Conservation (phyloP, 2,888 invertebrate species). For the Rhagium mordax region DNA sequence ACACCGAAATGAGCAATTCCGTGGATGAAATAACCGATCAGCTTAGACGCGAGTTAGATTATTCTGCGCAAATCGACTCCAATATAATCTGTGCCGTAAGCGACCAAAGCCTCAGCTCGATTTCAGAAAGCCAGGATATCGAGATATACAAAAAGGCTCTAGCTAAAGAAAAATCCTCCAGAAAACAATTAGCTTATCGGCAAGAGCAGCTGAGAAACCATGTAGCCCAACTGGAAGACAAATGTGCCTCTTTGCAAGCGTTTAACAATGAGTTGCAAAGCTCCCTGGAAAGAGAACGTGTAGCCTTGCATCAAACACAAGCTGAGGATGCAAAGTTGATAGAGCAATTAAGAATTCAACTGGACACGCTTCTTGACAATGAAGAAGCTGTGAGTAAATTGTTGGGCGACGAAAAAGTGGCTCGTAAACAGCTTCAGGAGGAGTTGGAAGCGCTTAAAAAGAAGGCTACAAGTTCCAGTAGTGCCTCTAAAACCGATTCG, state of each 20-base stretch:
- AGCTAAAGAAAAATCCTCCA: constrained; percentile 46
- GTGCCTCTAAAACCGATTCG: constrained; percentile 55
- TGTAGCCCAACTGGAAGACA: constrained; percentile 58
- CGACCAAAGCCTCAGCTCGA: constrained; percentile 58
- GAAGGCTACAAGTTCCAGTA: constrained; percentile 38
- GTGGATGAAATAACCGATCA: constrained; percentile 73
- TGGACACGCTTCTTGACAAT: constrained; percentile 77
- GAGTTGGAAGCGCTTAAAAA: constrained; percentile 59
- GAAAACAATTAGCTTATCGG: constrained; percentile 50
- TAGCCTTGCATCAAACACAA: constrained; percentile 73
- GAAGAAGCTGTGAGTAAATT: constrained; percentile 77
- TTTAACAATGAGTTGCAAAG: constrained; percentile 63
- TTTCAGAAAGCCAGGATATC: constrained; percentile 56
- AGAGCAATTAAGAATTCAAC: constrained; percentile 76
- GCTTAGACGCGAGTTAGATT: constrained; percentile 75
- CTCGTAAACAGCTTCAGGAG: constrained; percentile 64
- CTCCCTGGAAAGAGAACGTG: constrained; percentile 75
- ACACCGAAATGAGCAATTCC: constrained; percentile 63
- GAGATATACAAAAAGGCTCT: constrained; percentile 67
- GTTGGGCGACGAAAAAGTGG: constrained; percentile 73
- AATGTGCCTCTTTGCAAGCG: constrained; percentile 56
- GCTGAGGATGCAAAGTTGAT: constrained; percentile 80
- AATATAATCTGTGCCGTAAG: constrained; percentile 75
- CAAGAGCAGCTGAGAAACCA: constrained; percentile 47
- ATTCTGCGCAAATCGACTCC: constrained; percentile 75